Evolutionary conservation across 2,113 vertebrate genomes (phyloP), one percentile per base, ranked within the genome.

Genomic region (Psilopogon haemacephalus): DNA sequence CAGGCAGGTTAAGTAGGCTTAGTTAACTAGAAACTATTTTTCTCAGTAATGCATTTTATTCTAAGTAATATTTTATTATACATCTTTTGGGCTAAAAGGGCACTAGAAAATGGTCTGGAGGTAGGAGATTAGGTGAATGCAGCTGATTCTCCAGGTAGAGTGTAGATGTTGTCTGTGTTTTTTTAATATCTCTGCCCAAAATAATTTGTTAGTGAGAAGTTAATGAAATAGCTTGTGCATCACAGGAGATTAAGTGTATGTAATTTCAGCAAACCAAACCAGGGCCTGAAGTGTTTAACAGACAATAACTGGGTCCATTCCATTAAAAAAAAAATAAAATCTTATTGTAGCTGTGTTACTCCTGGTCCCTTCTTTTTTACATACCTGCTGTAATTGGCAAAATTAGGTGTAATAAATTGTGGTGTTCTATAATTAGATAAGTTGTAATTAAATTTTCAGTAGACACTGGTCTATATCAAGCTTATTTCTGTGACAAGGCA

Each of bases 361-460:
- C 72, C n/a, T 46, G 19, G 65, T 68, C 23, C 58, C 16, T 77
- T 63, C 38, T 78, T 95, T 91, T 81, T 93, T 95, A 72, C 71
- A 87, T 59, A 65, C 59, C 90, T 84, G 62, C 55, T 96, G 65
- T 94, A 95, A 96, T 97, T 97, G 91, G 55, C 32, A 85, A 95
- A 94, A 93, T 95, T 67, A 73, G 23, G 17, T 8, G 15, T 91
- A 90, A 94, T 89, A 80, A 88, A 89, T 91, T 78, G 84, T 70
- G 60, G 58, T 93, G 79, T 86, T 96, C 88, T 94, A 60, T 92
- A 96, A 97, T 96, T 95, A 95, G 89, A 74, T 46, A 64, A 69
- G 78, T 95, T 96, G 97, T 95, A 79, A 93, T 96, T 86, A 96
- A 91, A 94, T 97, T 95, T 92, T 86, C 88, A 86, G 85, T 68